Percentiles rank a stretch among this genome's conserved stretches.
Conservation (phyloP, 2,888 invertebrate genomes). For the Perizoma affinitatum region DNA sequence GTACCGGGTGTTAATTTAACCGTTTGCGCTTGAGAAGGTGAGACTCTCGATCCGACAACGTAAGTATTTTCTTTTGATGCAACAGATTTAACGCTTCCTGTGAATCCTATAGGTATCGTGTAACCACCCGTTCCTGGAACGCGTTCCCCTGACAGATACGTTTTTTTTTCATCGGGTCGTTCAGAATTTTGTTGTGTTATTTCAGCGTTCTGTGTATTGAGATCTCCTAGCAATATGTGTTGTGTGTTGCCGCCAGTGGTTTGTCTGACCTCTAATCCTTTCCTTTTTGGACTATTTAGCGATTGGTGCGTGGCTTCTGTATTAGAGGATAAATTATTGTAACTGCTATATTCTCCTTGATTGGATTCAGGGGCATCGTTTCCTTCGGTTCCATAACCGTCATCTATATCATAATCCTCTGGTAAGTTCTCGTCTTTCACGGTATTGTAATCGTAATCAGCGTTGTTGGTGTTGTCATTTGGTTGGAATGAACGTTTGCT, state of each 20-base stretch:
- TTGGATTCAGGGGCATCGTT: conserved; percentile 75
- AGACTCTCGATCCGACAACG: conserved; percentile 82
- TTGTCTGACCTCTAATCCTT: conserved; percentile 73
- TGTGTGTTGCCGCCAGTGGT: conserved; percentile 85
- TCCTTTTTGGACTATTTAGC: conserved; percentile 58
- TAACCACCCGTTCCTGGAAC: conserved; percentile 88
- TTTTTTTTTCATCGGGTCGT: conserved; percentile 80
- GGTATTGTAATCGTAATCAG: conserved; percentile 68
- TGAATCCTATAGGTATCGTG: conserved; percentile 87
- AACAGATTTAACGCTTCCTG: conserved; percentile 87
- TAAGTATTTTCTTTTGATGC: conserved; percentile 85
- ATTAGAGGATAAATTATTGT: conserved; percentile 81
- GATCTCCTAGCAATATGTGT: conserved; percentile 84
- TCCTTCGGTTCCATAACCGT: conserved; percentile 64
- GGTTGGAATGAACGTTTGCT: conserved; percentile 68
- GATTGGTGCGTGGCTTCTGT: conserved; percentile 65
- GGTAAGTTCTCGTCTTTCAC: conserved; percentile 65
- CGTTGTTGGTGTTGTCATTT: conserved; percentile 51
- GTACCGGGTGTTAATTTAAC: conserved; percentile 81
- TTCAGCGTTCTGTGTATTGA: conserved; percentile 84
- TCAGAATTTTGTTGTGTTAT: conserved; percentile 85
- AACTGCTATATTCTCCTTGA: conserved; percentile 84
- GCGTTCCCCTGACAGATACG: conserved; percentile 86
- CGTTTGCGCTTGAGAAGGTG: conserved; percentile 88
- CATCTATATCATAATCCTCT: conserved; percentile 73